Percentiles rank a stretch among this genome's conserved stretches.
phyloP scores from a whole-genome alignment of 2,888 invertebrate species.

The Phlogophora meticulosa region DNA sequence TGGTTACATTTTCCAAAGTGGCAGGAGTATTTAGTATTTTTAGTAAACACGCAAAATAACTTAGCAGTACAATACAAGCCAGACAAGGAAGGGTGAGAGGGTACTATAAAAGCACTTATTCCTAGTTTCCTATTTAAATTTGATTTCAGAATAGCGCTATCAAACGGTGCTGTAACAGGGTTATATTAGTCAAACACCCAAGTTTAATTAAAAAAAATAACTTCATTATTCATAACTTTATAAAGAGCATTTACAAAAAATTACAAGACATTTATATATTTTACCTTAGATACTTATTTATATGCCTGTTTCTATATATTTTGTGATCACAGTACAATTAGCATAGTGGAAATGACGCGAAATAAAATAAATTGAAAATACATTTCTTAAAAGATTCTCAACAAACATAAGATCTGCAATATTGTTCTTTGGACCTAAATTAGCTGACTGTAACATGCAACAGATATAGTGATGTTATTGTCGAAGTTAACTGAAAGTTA shows the following conservation, averaged over 20 bases:
- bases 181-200: conserved; percentile 1
- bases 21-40: too few relatives aligned
- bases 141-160: background rate
- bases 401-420: conserved; percentile 21
- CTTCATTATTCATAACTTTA: conserved; percentile 62
- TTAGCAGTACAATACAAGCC: too few relatives aligned
- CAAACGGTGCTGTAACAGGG: background rate
- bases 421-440: conserved; percentile 18
- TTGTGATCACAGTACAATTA: conserved; percentile 65
- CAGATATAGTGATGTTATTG: conserved; percentile 49
- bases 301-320: conserved; percentile 51
- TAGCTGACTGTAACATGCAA: conserved; percentile 38
- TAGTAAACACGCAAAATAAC: too few relatives aligned
- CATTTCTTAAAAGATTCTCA: conserved; percentile 16
- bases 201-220: conserved; percentile 38
- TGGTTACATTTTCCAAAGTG: too few relatives aligned
- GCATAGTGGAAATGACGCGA: conserved; percentile 57
- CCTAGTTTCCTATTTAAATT: background rate
- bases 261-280: conserved; percentile 64
- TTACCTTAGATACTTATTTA: conserved; percentile 64
- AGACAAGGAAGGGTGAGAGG: too few relatives aligned
- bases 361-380: conserved; percentile 31
- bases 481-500: conserved; percentile 48
- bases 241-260: conserved; percentile 68
- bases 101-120: background rate